phyloP scores from a whole-genome alignment of 2,888 invertebrate genomes.

The Ectropis crepuscularia region DNA sequence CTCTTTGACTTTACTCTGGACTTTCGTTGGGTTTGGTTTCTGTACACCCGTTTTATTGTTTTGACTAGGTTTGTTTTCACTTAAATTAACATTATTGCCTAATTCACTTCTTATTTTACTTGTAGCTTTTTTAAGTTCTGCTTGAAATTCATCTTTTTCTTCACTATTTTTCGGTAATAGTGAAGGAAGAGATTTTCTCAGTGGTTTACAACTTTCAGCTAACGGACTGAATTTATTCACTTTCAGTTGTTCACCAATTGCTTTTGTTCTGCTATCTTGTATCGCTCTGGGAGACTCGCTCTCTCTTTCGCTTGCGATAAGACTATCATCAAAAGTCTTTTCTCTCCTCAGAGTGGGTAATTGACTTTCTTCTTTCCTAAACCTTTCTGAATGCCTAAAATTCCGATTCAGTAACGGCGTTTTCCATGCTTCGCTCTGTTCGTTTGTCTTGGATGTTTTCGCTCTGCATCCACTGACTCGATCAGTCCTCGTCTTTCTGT shows the following conservation, averaged over 20 bases:
- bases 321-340: constrained; percentile 79
- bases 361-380: constrained; percentile 71
- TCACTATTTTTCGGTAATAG: constrained; percentile 79
- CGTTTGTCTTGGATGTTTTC: constrained; percentile 75
- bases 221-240: constrained; percentile 63
- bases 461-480: constrained; percentile 79
- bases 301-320: constrained; percentile 66
- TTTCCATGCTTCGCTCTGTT: constrained; percentile 76
- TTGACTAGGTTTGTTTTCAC: constrained; percentile 80
- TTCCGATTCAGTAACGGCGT: constrained; percentile 76
- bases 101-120: constrained; percentile 80
- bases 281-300: constrained; percentile 66
- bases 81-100: constrained; percentile 77
- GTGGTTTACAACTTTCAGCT: constrained; percentile 68
- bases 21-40: constrained; percentile 79
- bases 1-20: constrained; percentile 78
- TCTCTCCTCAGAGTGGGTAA: constrained; percentile 75
- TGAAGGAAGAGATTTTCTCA: constrained; percentile 84
- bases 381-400: constrained; percentile 80
- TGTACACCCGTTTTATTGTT: constrained; percentile 63
- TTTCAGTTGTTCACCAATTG: constrained; percentile 66
- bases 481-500: constrained; percentile 77
- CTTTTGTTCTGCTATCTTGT: constrained; percentile 68
- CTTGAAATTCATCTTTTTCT: constrained; percentile 84
- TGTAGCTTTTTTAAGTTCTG: constrained; percentile 81